phyloP scores from a whole-genome alignment of 2,113 vertebrate species.

The Peromyscus polionotus region DNA sequence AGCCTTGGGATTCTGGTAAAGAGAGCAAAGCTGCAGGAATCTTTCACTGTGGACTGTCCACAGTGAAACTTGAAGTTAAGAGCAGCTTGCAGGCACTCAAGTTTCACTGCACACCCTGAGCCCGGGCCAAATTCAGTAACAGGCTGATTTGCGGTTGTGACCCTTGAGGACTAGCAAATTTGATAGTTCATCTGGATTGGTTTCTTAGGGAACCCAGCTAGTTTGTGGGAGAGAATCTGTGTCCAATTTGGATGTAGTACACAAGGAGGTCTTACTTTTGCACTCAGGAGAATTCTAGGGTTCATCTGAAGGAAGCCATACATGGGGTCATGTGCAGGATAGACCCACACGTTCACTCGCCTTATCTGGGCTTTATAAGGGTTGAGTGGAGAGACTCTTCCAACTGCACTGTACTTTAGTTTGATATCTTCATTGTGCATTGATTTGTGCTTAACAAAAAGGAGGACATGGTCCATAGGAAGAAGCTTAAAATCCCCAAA shows the following conservation, averaged over 20 bases:
- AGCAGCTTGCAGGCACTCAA: conserved; percentile 61
- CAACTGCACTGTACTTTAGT: background rate
- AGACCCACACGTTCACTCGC: background rate
- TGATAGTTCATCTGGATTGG: conserved; percentile 72
- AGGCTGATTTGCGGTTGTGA: conserved; percentile 75
- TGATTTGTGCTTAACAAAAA: background rate
- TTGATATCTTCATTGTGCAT: conserved; percentile 7
- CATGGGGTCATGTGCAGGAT: background rate
- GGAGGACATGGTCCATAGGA: background rate
- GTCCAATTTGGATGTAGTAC: conserved; percentile 73
- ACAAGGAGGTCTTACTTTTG: conserved; percentile 47
- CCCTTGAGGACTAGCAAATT: conserved; percentile 71
- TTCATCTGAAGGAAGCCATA: conserved; percentile 60
- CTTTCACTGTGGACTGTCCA: conserved; percentile 53
- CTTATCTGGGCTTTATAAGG: conserved; percentile 13
- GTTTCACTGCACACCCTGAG: conserved; percentile 72
- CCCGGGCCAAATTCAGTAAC: conserved; percentile 77
- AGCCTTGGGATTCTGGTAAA: background rate
- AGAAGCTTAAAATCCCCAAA: conserved; percentile 47
- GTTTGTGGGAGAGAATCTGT: conserved; percentile 75
- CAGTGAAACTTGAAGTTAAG: conserved; percentile 47
- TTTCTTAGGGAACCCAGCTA: conserved; percentile 69
- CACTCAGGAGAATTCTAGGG: conserved; percentile 55
- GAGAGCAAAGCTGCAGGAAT: conserved; percentile 38
- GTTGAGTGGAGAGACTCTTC: background rate